These are phyloP conservation scores for Lynx canadensis DNA, from an alignment of 2,113 vertebrate species.

Conservation along the genomic window DNA sequence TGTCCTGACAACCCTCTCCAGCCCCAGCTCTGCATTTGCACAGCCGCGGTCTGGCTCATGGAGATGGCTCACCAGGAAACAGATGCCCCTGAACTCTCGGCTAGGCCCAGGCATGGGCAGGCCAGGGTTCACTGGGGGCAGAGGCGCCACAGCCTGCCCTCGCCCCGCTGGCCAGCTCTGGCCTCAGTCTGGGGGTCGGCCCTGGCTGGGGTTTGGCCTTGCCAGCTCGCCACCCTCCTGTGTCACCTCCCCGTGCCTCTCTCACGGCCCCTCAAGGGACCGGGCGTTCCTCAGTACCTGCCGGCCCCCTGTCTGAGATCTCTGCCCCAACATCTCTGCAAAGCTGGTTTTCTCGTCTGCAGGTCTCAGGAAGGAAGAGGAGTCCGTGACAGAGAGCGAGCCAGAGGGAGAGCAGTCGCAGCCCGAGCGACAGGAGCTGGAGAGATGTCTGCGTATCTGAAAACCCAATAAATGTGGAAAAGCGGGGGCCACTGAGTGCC, in stretches of 20 bases:
- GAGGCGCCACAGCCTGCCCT: background rate
- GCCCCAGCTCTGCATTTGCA: background rate
- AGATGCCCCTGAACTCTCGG: background rate
- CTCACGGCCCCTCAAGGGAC: background rate
- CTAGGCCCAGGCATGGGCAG: background rate
- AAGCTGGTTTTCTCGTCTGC: background rate
- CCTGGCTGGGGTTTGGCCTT: background rate
- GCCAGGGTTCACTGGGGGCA: no score
- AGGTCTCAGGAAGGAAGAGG: background rate
- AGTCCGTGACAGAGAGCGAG: background rate
- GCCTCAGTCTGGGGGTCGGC: background rate
- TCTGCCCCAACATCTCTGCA: background rate
- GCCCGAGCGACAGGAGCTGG: rapidly evolving
- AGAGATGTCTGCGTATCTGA: background rate
- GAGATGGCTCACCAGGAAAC: background rate
- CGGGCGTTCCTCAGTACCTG: background rate
- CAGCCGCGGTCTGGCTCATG: background rate
- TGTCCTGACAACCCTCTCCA: background rate
- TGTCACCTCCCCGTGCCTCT: background rate
- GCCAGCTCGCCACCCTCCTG: no score
- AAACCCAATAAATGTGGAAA: rapidly evolving
- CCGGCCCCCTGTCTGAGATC: background rate
- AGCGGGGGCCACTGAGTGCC: background rate
- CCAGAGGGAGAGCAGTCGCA: background rate
- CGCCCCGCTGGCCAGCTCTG: background rate